Percentiles rank a stretch among this genome's conserved stretches.
These are phyloP conservation scores for Corythucha ciliata DNA, from an alignment of 2,888 invertebrate genomes.

Conservation along the genomic window DNA sequence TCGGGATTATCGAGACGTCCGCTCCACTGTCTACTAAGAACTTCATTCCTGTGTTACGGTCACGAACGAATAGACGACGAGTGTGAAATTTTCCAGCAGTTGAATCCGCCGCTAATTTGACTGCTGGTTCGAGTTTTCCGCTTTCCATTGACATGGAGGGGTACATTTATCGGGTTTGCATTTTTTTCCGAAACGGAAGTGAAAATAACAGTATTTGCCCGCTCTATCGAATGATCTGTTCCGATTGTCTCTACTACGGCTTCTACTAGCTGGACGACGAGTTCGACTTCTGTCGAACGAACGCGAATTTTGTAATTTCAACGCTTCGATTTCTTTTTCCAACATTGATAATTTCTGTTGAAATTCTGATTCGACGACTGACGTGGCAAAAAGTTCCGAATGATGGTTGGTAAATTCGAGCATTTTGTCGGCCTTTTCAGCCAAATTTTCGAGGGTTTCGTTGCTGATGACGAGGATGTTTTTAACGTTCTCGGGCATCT, in stretches of 20 bases:
- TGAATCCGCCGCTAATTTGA: slow-evolving; percentile 14
- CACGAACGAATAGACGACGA: slow-evolving; percentile 1
- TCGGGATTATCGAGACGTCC: slow-evolving; percentile 22
- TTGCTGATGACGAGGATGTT: no score
- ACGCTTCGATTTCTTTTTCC: no score
- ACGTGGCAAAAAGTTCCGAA: no score
- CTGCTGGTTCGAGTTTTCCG: slow-evolving; percentile 6
- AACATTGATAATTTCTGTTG: no score
- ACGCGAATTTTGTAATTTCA: no score
- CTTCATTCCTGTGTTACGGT: background rate
- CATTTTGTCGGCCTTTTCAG: no score
- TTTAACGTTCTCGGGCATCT: no score
- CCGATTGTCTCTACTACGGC: background rate
- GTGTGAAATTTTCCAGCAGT: background rate
- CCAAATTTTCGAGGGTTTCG: no score
- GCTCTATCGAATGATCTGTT: slow-evolving; percentile 5
- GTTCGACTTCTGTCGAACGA: background rate
- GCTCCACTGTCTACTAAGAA: slow-evolving; percentile 24
- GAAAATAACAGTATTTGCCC: slow-evolving; percentile 9
- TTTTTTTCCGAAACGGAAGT: slow-evolving; percentile 13
- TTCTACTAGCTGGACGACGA: background rate
- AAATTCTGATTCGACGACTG: no score
- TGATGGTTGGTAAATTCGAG: no score
- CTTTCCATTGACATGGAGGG: slow-evolving; percentile 9
- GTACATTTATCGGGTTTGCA: slow-evolving; percentile 19